These are phyloP conservation scores for Tetramorium alpestre DNA, from an alignment of 1,140 invertebrate species.

Conservation along the genomic window DNA sequence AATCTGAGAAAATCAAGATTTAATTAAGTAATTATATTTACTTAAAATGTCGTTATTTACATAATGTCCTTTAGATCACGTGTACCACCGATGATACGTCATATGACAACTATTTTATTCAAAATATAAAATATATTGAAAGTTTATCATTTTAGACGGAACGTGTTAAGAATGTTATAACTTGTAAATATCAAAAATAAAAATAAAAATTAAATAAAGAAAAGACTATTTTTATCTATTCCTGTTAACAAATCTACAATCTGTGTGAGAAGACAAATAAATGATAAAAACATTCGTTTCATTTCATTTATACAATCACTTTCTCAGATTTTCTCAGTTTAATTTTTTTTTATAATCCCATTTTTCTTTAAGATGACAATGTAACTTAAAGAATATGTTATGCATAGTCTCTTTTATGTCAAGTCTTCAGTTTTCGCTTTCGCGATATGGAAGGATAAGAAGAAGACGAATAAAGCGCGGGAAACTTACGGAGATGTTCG, in stretches of 20 bases:
- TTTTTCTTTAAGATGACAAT: background rate
- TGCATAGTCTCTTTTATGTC: background rate
- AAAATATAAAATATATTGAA: too few species aligned
- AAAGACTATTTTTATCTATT: background rate
- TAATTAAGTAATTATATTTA: background rate
- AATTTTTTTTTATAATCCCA: background rate
- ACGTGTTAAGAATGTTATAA: background rate
- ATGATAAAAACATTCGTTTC: background rate
- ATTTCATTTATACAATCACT: background rate
- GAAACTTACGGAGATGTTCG: conserved; percentile 84
- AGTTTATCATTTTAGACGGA: too few species aligned
- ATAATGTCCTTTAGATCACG: too few species aligned
- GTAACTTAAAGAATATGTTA: background rate
- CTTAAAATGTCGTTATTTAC: too few species aligned
- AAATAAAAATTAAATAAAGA: background rate
- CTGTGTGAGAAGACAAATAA: background rate
- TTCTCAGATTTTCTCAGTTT: background rate
- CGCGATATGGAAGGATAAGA: conserved; percentile 5
- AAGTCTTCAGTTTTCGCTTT: background rate
- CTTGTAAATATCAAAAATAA: background rate
- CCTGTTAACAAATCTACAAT: background rate
- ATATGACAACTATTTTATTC: too few species aligned
- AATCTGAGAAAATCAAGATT: background rate
- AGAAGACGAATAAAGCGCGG: conserved; percentile 13
- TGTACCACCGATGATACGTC: too few species aligned